Conservation (phyloP, 2,888 invertebrate species). For the Marronus borbonicus region DNA sequence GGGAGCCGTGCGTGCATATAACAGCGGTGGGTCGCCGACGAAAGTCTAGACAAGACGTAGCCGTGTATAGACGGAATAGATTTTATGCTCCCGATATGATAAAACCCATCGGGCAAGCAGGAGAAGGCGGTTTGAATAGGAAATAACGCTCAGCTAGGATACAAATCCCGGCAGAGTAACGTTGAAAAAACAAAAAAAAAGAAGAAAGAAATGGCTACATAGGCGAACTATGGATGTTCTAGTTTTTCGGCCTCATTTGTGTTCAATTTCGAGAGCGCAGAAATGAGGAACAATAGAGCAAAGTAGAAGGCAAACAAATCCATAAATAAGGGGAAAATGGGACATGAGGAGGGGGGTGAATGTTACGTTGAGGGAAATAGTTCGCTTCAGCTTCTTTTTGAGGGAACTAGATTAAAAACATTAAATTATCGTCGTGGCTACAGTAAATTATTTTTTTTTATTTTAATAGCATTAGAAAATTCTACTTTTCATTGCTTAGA, state of each 20-base stretch:
- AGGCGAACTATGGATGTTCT: slow-evolving; percentile 6
- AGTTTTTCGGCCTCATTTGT: slow-evolving; percentile 22
- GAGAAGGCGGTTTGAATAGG: background rate
- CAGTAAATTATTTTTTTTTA: too few species aligned
- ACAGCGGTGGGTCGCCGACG: slow-evolving; percentile 26
- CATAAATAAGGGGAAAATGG: slow-evolving; percentile 26
- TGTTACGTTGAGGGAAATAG: too few species aligned
- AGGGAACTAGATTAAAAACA: too few species aligned
- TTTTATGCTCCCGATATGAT: slow-evolving; percentile 39
- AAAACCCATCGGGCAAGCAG: background rate
- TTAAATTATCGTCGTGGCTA: too few species aligned
- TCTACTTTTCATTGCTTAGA: too few species aligned
- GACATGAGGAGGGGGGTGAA: background rate
- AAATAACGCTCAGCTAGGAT: background rate
- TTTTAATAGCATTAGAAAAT: too few species aligned
- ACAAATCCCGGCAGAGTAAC: slow-evolving; percentile 3
- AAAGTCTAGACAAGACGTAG: slow-evolving; percentile 43
- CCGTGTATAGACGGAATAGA: slow-evolving; percentile 29
- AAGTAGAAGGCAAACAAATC: slow-evolving; percentile 32
- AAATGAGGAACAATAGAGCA: slow-evolving; percentile 8
- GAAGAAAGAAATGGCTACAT: background rate
- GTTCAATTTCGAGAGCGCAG: slow-evolving; percentile 27
- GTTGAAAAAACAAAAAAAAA: background rate
- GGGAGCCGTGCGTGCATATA: slow-evolving; percentile 22
- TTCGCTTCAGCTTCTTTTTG: too few species aligned